Conservation (phyloP, 2,888 invertebrate genomes). For the Sinotaia quadrata region DNA sequence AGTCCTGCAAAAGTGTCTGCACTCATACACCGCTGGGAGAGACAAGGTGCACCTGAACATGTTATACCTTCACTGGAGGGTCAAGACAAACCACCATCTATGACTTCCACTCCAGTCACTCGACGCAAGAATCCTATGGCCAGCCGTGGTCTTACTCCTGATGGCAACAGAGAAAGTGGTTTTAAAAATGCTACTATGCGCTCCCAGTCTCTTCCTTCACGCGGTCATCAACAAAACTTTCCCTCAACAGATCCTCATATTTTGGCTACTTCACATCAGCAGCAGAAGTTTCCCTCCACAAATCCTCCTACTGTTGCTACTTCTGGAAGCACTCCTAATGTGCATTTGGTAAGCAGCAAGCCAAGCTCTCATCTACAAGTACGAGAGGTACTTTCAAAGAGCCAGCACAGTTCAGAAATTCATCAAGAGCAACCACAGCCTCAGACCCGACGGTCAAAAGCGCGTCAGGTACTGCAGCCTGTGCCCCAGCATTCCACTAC, state of each 20-base stretch:
- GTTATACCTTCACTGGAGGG: constrained; percentile 22
- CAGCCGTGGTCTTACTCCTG: constrained; percentile 34
- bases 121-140: constrained; percentile 38
- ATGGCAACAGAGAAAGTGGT: too few relatives aligned
- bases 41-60: constrained; percentile 37
- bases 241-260: neutral
- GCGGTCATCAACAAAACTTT: too few relatives aligned
- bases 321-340: too few relatives aligned
- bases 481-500: neutral
- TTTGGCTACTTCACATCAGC: neutral
- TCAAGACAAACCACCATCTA: constrained; percentile 46
- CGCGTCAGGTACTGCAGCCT: neutral
- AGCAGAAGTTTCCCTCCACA: neutral
- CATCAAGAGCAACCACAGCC: constrained; percentile 8
- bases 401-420: neutral
- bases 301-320: constrained; percentile 2
- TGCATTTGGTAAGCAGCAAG: neutral
- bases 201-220: too few relatives aligned
- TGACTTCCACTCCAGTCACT: constrained; percentile 55
- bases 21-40: constrained; percentile 57
- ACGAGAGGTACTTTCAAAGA: neutral
- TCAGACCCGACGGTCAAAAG: neutral
- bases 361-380: neutral
- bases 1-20: constrained; percentile 41
- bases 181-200: too few relatives aligned